phyloP scores from a whole-genome alignment of 2,113 vertebrate species.

The Anas platyrhynchos region DNA sequence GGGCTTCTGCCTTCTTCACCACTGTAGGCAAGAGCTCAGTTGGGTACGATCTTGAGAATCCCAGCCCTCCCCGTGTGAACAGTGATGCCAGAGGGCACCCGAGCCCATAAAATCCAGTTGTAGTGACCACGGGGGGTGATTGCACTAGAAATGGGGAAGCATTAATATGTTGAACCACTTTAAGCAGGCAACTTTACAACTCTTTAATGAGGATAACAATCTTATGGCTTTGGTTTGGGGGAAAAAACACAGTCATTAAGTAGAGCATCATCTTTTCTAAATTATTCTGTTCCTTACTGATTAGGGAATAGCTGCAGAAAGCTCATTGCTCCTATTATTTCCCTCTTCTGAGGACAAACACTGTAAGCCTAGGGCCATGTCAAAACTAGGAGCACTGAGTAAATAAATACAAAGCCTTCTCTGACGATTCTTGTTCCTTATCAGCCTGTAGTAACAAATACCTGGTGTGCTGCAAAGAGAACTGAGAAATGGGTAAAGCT shows the following conservation, averaged over 20 bases:
- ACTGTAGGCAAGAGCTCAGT: background rate
- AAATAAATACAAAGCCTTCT: background rate
- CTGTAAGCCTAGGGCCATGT: background rate
- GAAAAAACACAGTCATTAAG: background rate
- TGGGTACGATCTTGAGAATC: background rate
- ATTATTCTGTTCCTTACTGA: conserved; percentile 2
- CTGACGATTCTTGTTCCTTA: background rate
- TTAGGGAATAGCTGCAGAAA: background rate
- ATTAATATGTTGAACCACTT: background rate
- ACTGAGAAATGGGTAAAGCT: background rate
- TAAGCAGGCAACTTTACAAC: background rate
- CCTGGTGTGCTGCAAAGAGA: background rate
- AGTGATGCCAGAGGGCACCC: background rate
- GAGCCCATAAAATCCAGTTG: background rate
- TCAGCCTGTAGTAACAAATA: background rate
- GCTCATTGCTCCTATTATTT: background rate
- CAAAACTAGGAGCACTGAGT: background rate
- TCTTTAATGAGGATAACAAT: conserved; percentile 24
- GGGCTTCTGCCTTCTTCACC: background rate
- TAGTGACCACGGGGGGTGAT: background rate
- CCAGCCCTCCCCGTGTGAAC: background rate
- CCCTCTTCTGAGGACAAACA: background rate
- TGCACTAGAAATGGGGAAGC: background rate
- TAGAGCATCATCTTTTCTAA: background rate
- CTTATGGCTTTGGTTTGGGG: background rate